Evolutionary conservation across 1,140 invertebrate genomes (phyloP), one percentile per base, ranked within the genome.

Genomic region (Conus betulinus): DNA sequence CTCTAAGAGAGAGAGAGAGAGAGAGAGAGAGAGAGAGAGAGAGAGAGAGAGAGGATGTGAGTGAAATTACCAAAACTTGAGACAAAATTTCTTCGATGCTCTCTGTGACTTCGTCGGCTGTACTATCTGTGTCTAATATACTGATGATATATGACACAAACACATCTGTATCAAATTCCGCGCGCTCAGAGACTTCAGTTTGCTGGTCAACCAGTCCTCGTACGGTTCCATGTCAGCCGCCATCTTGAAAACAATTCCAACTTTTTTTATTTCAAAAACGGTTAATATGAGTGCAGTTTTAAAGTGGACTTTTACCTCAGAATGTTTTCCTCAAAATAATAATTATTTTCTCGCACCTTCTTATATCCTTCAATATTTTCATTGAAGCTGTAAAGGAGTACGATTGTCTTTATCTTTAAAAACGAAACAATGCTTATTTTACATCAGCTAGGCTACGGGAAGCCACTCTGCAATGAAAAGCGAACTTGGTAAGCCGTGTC

Each of bases 101-200:
- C 60, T 94, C 93, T 55, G 87, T 89, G 53, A 90, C 92, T 74
- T 92, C 92, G 63, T 93, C 93, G 8, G 90, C 85, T 10, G 81
- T 55, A 17, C 88, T 78, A 15, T 93, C 92, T 83, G 90, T 91
- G 10, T 94, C 93, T 57, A 94, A 84, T 53, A 94, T 93, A 60
- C 93, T 91, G 25, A 88, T 91, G 60, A 94, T 94, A 71, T 94
- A 94, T 39, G 90, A 91, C 4, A 94, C 93, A 90, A 94, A 94
- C 20, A 94, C 92, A 78, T 93, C 93, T 74, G 91, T 92, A 87
- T 94, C 93, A 1, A 92, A 88, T 71, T 94, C 93, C 15, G 91
- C 88, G 57, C 7, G 67, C 93, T 93, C 15, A 92, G 78, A n/a
- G 90, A 89, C 51, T 91, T 91, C 52, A 94, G 86, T 85, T 90